Evolutionary conservation across 2,797 vertebrate species (phyloP).

Genomic region (Scolopax rusticola): DNA sequence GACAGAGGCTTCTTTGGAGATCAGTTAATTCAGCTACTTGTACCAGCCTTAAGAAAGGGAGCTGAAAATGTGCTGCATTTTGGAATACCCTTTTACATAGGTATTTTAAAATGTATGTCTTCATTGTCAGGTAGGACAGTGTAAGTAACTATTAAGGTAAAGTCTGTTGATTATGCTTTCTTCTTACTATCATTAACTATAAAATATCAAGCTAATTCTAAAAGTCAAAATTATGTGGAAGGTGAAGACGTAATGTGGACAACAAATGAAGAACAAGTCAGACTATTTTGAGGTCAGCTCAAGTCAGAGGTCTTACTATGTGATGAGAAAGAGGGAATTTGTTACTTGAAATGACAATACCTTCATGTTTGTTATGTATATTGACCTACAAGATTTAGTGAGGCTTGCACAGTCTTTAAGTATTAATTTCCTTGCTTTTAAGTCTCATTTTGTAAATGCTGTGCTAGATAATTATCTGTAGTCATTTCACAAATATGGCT

Average conservation of each 20-base stretch:
- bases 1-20: not conserved
- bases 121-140: not conserved
- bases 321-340: not conserved
- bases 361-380: not conserved
- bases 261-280: not conserved
- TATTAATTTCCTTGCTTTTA: not conserved
- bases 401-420: not conserved
- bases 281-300: not conserved
- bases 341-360: not conserved
- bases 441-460: not conserved
- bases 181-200: not conserved
- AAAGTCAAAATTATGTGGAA: not conserved
- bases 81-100: not conserved
- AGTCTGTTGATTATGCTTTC: not conserved
- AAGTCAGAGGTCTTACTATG: not conserved
- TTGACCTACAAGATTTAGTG: not conserved
- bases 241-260: not conserved
- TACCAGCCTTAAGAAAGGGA: not conserved
- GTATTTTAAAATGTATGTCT: not conserved
- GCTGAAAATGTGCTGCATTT: slow-evolving; percentile 26
- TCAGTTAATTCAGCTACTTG: not conserved
- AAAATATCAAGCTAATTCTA: not conserved
- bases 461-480: not conserved
- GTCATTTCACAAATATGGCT: not conserved
- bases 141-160: not conserved